phyloP scores from a whole-genome alignment of 2,888 invertebrate species.

The Ceramica pisi region DNA sequence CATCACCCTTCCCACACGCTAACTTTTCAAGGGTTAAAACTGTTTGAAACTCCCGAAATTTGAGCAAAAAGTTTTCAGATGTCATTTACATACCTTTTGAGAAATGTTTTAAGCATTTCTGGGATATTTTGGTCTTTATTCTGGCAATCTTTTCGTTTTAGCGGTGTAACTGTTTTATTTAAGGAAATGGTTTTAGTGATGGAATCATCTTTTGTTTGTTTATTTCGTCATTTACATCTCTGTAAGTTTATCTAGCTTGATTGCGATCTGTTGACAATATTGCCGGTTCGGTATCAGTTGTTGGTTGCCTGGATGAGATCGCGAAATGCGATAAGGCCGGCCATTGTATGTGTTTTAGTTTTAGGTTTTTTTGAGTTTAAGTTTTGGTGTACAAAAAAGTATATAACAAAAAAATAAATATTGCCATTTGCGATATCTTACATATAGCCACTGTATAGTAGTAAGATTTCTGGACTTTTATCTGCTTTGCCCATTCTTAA shows the following conservation, averaged over 20 bases:
- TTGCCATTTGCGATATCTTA: background rate
- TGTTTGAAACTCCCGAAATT: constrained; percentile 53
- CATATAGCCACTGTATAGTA: too few relatives aligned
- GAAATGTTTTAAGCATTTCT: constrained; percentile 39
- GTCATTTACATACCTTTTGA: constrained; percentile 57
- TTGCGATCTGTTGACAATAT: background rate
- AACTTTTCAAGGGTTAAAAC: constrained; percentile 62
- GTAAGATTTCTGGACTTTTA: too few relatives aligned
- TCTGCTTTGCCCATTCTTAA: too few relatives aligned
- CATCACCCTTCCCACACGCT: constrained; percentile 50
- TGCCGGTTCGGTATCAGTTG: too few relatives aligned
- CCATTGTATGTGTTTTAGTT: too few relatives aligned
- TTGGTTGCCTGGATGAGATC: too few relatives aligned
- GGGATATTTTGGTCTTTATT: constrained; percentile 25
- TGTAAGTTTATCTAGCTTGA: background rate
- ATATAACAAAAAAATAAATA: too few relatives aligned
- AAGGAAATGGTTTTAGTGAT: background rate
- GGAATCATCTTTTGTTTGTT: background rate
- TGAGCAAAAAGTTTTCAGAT: constrained; percentile 55
- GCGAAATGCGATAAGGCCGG: too few relatives aligned
- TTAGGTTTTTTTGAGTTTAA: too few relatives aligned
- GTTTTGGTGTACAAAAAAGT: too few relatives aligned
- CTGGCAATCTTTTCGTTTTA: constrained; percentile 27
- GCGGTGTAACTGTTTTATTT: constrained; percentile 6
- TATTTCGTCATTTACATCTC: background rate